Evolutionary conservation across 1,140 invertebrate genomes (phyloP), one percentile per base, ranked within the genome.

Genomic region (Lordiphosa mommai): DNA sequence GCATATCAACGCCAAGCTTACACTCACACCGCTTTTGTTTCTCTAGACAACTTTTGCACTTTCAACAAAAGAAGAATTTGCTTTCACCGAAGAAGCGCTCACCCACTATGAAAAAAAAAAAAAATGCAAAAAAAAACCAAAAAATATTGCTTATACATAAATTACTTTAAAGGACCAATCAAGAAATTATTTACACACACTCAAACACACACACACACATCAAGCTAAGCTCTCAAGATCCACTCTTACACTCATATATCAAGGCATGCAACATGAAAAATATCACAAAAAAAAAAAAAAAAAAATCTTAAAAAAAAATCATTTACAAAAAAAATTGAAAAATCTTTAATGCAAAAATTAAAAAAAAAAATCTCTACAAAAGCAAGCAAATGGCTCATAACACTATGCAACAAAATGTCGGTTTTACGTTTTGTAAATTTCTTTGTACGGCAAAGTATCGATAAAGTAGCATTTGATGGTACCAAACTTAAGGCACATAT

Each of bases 111-210:
- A 13, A 29, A 13, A 43, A 43, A 7, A 6, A 29, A 27, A 8
- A 23, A 9, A 2, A n/a, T n/a, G n/a, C n/a, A 8, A 10, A 4
- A 29, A 43, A 20, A 43, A 29, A 32, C 10, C 23, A 46, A 6
- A n/a, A 9, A 32, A 4, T 9, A 32, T 23, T 16, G 29, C 14
- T 29, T 16, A 23, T 14, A 20, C 27, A 43, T 43, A 43, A 27
- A 43, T 43, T 43, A 65, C 56, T 65, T 66, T 71, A 71, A 74
- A 63, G 76, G 76, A 80, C 76, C 76, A 80, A 80, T 37, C 33
- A 57, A 47, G 34, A 41, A 59, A 59, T 52, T 37, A 40, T 49
- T 68, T 53, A 49, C 37, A 43, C 10, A 37, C 13, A 27, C 41
- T 48, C 47, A 6, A 41, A 40, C 32, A 32, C 37, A 57, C 52